Evolutionary conservation across 1,140 invertebrate genomes (phyloP).

Genomic region (Pseudomyrmex flavicornis): DNA sequence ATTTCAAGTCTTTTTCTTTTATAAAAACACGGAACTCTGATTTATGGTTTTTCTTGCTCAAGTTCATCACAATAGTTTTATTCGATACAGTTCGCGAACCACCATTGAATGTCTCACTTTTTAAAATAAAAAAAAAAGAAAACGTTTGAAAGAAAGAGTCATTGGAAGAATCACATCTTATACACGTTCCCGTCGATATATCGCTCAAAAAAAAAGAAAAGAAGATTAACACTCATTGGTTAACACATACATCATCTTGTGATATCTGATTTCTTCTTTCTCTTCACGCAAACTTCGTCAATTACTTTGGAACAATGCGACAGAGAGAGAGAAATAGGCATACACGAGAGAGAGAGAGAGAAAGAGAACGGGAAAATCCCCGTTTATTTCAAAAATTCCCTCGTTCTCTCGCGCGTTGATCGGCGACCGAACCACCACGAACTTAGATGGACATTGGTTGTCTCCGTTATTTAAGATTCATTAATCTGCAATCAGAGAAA

Average conservation of each 20-base stretch:
- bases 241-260: too few relatives aligned
- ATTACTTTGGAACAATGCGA: not conserved
- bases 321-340: too few relatives aligned
- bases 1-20: conserved; percentile 63
- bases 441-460: too few relatives aligned
- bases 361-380: too few relatives aligned
- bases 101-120: not conserved
- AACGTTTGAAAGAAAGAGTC: not conserved
- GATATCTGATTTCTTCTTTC: not conserved
- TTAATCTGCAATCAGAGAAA: too few relatives aligned
- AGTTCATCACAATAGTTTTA: conserved; percentile 42
- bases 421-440: too few relatives aligned
- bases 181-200: conserved; percentile 7
- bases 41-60: conserved; percentile 17
- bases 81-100: conserved; percentile 12
- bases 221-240: too few relatives aligned
- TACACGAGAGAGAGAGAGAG: not conserved
- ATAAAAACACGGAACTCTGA: conserved; percentile 49
- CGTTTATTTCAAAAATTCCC: too few relatives aligned
- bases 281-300: not conserved
- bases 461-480: too few relatives aligned
- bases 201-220: not conserved
- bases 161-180: not conserved
- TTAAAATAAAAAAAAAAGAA: not conserved
- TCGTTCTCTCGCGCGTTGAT: too few relatives aligned